Evolutionary conservation across 2,888 invertebrate genomes (phyloP), one percentile per base, ranked within the genome.

Genomic region (Pyrrhia umbra): DNA sequence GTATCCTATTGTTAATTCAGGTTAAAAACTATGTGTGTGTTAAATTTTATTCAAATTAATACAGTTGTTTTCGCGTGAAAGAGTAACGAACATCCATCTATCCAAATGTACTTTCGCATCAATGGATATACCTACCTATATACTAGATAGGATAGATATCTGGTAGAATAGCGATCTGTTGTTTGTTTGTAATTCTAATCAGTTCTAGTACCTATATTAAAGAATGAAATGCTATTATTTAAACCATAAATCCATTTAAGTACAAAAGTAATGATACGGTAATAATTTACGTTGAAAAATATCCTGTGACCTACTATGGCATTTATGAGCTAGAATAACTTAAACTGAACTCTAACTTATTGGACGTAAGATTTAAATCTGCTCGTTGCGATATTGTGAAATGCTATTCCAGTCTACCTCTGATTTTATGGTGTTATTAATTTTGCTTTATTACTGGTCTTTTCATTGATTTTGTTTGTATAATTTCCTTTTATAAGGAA

Each of bases 271-370:
- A 61, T 52, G 46, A 50, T 45, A 58, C 47, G 52, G 49, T 50
- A 51, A 63, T 76, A 73, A 54, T 65, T 68, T 59, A 68, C 60
- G 21, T 39, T 45, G 60, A 56, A 77, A 73, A 77, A 77, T 73
- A 68, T 77, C 77, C 68, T 77, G 60, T 64, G 74, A 77, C 68
- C 77, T 25, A 72, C 34, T 67, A 42, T 56, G 40, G 23, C 62
- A 58, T 67, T 70, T 60, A 34, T 49, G 39, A 51, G 30, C 13
- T 46, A 23, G 27, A 37, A 5, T 8, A 1, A 1, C 5, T 6
- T 0, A 50, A 73, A 60, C 21, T 57, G 10, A 30, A 67, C 68
- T 43, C 16, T 61, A 54, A 46, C 0, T 0, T 1, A 20, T 18
- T 1, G 0, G 0, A 1, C 1, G 18, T 57, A 60, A 58, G 57